Evolutionary conservation across 2,888 invertebrate species (phyloP), one percentile per base, ranked within the genome.

Genomic region (Protophormia terraenovae): DNA sequence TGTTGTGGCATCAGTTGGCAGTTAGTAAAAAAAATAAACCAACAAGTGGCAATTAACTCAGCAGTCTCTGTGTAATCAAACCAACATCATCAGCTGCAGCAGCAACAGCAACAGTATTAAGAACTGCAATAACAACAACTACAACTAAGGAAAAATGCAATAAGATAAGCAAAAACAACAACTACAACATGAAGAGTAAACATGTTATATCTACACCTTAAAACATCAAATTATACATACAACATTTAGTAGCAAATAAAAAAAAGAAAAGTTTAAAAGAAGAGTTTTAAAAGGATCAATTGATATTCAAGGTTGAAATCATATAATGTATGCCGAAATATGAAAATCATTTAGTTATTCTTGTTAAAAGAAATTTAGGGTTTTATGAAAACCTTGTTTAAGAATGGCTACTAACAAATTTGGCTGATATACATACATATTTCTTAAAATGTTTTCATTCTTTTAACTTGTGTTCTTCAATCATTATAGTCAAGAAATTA

Each of bases 1-100:
- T 86, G 79, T 87, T 89, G 87, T 86, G 89, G 88, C 89, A 90
- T 89, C 89, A 89, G 88, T 90, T 88, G 87, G 86, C 86, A 88
- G 88, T 86, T 79, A 76, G 62, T 81, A 77, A 76, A 83, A 77
- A 80, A n/a, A n/a, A n/a, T n/a, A n/a, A 82, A 78, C 87, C 84
- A 87, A 82, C 86, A 83, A 86, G 86, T 87, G 86, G 87, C 87
- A 86, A 87, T 87, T 86, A 84, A 85, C 73, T 78, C 87, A 85
- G 84, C 87, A 84, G 84, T 83, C 58, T 64, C 77, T 80, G 62
- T 72, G 77, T 79, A 83, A 85, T 85, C 85, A 80, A 75, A 76
- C 64, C 60, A 82, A 83, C 82, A 71, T 79, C 79, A 81, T 78
- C 80, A 83, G 55, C 69, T 66, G 66, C 50, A 66, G 2, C 41